Conservation (phyloP, 2,797 vertebrate species). For the Sandelia bainsii region DNA sequence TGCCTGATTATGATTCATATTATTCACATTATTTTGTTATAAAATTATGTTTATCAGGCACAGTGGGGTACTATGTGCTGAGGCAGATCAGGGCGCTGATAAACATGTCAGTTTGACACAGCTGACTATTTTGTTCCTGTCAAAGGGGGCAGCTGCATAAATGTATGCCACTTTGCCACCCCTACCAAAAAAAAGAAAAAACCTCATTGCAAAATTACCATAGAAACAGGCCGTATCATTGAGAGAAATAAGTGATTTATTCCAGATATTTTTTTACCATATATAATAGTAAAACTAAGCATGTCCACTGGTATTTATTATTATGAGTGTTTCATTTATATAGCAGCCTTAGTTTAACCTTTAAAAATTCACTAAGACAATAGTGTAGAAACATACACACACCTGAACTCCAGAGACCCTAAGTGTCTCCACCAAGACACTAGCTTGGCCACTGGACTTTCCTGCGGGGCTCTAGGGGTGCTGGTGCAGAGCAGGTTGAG, state of each 20-base stretch:
- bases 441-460: conserved; percentile 40
- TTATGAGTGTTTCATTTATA: conserved; percentile 4
- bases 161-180: conserved; percentile 19
- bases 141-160: conserved; percentile 48
- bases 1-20: conserved; percentile 67
- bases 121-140: conserved; percentile 50
- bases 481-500: conserved; percentile 55
- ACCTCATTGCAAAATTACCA: conserved; percentile 7
- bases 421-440: conserved; percentile 44
- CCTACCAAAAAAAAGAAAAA: conserved; percentile 27
- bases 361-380: background rate
- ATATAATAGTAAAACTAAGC: background rate
- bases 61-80: conserved; percentile 17
- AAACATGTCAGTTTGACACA: conserved; percentile 64
- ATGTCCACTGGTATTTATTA: background rate
- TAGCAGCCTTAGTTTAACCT: conserved; percentile 17
- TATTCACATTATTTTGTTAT: conserved; percentile 68
- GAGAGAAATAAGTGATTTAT: background rate
- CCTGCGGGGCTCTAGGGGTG: conserved; percentile 36
- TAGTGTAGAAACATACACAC: background rate
- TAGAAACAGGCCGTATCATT: conserved; percentile 8
- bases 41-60: conserved; percentile 56
- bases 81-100: conserved; percentile 54
- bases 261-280: background rate
- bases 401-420: conserved; percentile 35